phyloP scores from a whole-genome alignment of 2,113 vertebrate genomes.

The Oenanthe melanoleuca region DNA sequence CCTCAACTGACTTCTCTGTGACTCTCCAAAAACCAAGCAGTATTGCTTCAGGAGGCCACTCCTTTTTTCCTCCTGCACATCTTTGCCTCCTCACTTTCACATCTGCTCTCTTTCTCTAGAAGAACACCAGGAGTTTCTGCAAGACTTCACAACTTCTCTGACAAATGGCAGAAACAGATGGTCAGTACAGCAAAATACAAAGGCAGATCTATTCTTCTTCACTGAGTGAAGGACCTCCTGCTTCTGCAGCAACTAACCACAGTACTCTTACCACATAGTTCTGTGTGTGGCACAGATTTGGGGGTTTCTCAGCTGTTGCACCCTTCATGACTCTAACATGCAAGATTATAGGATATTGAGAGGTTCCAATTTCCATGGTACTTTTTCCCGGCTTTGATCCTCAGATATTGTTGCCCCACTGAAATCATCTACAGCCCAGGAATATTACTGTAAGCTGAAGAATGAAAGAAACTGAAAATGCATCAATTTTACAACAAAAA shows the following conservation, averaged over 20 bases:
- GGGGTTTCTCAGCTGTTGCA: background rate
- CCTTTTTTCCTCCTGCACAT: background rate
- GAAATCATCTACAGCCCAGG: background rate
- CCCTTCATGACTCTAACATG: background rate
- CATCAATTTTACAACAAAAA: background rate
- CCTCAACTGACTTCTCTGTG: background rate
- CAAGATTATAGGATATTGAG: background rate
- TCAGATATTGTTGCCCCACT: background rate
- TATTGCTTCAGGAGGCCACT: background rate
- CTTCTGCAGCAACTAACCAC: background rate
- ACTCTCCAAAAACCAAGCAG: background rate
- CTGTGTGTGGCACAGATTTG: background rate
- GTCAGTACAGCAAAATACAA: background rate
- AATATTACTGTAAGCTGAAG: background rate
- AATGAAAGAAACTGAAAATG: background rate
- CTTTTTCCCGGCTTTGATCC: background rate
- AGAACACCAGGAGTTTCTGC: background rate
- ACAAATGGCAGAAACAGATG: background rate
- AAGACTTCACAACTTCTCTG: background rate
- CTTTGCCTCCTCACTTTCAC: background rate
- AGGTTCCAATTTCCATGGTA: background rate
- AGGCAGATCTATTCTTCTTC: background rate
- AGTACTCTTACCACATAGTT: background rate
- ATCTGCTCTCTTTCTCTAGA: background rate
- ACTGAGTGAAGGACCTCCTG: background rate